Conservation (phyloP, 2,888 invertebrate genomes). For the Chloroclysta siterata region DNA sequence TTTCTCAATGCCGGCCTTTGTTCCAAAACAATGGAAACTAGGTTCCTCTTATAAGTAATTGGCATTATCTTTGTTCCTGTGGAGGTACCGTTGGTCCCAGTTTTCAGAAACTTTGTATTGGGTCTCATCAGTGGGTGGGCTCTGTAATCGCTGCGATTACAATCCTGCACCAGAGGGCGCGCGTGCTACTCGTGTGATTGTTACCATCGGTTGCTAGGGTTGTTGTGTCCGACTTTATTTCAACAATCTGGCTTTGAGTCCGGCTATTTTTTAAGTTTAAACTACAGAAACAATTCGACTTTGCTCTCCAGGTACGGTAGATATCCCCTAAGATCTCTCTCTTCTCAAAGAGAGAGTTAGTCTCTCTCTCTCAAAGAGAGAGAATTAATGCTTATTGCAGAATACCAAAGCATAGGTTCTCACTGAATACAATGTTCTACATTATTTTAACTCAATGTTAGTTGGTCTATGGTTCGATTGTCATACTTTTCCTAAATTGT, state of each 20-base stretch:
- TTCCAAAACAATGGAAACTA: conserved; percentile 1
- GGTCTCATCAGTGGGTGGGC: conserved; percentile 63
- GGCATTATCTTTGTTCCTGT: conserved; percentile 11
- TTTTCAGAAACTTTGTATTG: conserved; percentile 36
- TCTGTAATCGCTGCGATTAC: conserved; percentile 61
- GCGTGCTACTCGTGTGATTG: conserved; percentile 53
- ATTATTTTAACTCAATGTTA: no score
- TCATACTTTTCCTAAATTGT: no score
- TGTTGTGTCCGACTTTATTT: conserved; percentile 7
- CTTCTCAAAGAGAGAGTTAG: no score
- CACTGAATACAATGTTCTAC: no score
- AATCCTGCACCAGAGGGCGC: conserved; percentile 54
- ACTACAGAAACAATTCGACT: no score
- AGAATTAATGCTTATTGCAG: no score
- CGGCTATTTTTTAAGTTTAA: no score
- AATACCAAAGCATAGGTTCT: no score
- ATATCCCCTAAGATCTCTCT: no score
- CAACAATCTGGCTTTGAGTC: background rate
- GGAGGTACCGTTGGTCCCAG: conserved; percentile 12
- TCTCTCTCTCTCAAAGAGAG: no score
- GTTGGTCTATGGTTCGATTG: no score
- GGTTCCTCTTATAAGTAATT: background rate
- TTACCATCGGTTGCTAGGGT: conserved; percentile 16
- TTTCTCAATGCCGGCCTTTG: background rate
- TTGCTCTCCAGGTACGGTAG: no score